phyloP scores from a whole-genome alignment of 2,797 vertebrate species.

The Percopsis omiscomaycus region DNA sequence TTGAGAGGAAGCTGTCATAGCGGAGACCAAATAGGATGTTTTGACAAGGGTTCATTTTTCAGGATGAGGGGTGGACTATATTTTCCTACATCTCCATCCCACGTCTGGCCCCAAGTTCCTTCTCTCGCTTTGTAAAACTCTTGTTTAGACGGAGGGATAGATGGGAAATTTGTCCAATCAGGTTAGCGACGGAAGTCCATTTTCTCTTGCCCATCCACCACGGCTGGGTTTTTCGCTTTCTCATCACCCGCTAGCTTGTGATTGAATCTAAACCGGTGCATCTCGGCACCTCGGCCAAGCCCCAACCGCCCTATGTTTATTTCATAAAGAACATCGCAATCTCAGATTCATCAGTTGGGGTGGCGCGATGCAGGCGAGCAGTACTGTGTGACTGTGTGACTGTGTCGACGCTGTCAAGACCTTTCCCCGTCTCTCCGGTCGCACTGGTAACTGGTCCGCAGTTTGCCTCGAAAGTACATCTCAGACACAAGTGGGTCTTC shows the following conservation, averaged over 20 bases:
- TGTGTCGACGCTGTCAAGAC: constrained; percentile 57
- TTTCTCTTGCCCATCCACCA: constrained; percentile 37
- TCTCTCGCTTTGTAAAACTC: constrained; percentile 18
- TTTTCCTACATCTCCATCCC: constrained; percentile 35
- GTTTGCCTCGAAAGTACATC: constrained; percentile 47
- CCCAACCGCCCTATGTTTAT: constrained; percentile 41
- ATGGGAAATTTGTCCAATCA: constrained; percentile 48
- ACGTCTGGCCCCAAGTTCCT: constrained; percentile 39
- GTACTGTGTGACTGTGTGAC: constrained; percentile 56
- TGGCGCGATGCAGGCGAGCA: constrained; percentile 53
- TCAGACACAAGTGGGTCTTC: constrained; percentile 36
- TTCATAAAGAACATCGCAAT: constrained; percentile 62
- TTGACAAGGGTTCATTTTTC: constrained; percentile 13
- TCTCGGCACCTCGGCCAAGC: constrained; percentile 13
- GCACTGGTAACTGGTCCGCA: constrained; percentile 53
- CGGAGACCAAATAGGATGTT: constrained; percentile 9
- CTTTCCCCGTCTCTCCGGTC: constrained; percentile 35
- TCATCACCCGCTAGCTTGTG: constrained; percentile 11
- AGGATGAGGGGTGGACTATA: constrained; percentile 31
- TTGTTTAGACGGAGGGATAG: constrained; percentile 55
- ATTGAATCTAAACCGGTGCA: constrained; percentile 46
- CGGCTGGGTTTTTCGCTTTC: constrained; percentile 32
- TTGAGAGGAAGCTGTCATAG: constrained; percentile 1
- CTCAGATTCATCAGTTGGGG: constrained; percentile 57
- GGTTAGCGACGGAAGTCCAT: constrained; percentile 54